These are phyloP conservation scores for Agonopterix arenella DNA, from an alignment of 2,888 invertebrate genomes.

Conservation along the genomic window DNA sequence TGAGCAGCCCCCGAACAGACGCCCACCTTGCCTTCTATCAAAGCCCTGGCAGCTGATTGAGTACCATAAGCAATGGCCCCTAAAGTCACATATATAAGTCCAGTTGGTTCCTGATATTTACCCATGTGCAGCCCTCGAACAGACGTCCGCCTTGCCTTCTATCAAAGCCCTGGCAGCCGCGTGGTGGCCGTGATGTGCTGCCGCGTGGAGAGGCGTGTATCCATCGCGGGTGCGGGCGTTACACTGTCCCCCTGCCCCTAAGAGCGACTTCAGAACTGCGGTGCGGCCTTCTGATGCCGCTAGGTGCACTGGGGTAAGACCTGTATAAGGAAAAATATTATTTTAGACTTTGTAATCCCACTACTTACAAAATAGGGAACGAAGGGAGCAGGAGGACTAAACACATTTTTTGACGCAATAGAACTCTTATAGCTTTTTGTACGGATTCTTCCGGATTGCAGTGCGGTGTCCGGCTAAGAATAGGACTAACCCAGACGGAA, in stretches of 20 bases:
- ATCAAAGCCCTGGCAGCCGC: constrained; percentile 93
- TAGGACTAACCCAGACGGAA: no score
- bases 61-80: no score
- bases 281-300: constrained; percentile 97
- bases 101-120: constrained; percentile 12
- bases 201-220: constrained; percentile 96
- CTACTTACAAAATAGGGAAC: no score
- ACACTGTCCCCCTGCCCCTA: constrained; percentile 86
- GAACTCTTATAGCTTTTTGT: no score
- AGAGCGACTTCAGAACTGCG: constrained; percentile 87
- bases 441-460: no score
- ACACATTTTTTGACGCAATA: no score
- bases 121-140: constrained; percentile 85
- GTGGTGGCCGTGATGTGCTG: constrained; percentile 97
- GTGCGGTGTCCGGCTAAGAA: no score
- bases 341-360: no score
- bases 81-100: not conserved
- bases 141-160: constrained; percentile 92
- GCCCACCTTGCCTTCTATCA: constrained; percentile 92
- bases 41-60: no score
- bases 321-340: constrained; percentile 39
- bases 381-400: no score
- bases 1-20: constrained; percentile 87
- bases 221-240: constrained; percentile 88
- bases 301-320: constrained; percentile 95